A percentile compares a stretch with the other conserved stretches of the same genome.
Evolutionary conservation across 1,140 invertebrate genomes (phyloP).

Genomic region (Brachionus koreanus): DNA sequence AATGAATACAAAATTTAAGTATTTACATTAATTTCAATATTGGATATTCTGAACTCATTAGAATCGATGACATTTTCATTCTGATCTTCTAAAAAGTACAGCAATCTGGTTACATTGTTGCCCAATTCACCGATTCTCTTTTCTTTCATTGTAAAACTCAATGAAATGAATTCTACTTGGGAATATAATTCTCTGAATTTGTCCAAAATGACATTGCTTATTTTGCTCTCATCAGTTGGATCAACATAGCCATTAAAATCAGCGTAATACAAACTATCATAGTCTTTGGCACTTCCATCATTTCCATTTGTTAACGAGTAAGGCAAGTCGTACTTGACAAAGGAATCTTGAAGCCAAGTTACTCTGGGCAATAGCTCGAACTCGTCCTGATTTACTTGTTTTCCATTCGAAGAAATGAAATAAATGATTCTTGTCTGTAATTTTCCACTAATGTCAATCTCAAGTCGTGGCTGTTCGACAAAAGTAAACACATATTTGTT

Average conservation of each 20-base stretch:
- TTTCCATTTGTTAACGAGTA: background rate
- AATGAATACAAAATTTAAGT: too few species aligned
- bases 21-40: conserved; percentile 8
- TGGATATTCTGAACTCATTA: background rate
- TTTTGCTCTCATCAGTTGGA: background rate
- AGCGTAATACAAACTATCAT: background rate
- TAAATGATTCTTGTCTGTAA: conserved; percentile 26
- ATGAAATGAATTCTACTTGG: background rate
- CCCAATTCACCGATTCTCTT: conserved; percentile 25
- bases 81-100: conserved; percentile 23
- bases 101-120: conserved; percentile 14
- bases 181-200: conserved; percentile 2
- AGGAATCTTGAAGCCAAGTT: conserved; percentile 24
- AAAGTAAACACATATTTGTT: conserved; percentile 28
- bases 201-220: background rate
- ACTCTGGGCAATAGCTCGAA: conserved; percentile 32
- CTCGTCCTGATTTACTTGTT: background rate
- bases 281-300: conserved; percentile 4
- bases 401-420: background rate
- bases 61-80: conserved; percentile 5
- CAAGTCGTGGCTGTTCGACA: background rate
- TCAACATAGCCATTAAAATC: conserved; percentile 28
- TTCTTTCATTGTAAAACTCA: conserved; percentile 27
- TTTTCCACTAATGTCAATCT: background rate
- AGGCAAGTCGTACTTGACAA: conserved; percentile 25